A percentile compares a stretch with the other conserved stretches of the same genome.
Conservation (phyloP, 1,140 invertebrate species). For the Bombus waltoni region DNA sequence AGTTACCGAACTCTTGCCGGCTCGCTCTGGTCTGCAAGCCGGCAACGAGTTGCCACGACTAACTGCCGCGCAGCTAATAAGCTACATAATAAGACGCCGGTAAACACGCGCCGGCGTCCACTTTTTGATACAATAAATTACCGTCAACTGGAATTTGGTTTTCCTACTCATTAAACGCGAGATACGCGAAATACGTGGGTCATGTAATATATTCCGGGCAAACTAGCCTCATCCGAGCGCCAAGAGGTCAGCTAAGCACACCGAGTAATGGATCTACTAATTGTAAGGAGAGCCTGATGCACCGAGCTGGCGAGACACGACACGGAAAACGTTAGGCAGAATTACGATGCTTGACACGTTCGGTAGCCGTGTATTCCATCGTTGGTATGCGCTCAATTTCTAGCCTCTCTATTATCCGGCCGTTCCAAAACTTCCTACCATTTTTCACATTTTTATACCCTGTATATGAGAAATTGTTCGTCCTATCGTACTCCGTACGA, state of each 20-base stretch:
- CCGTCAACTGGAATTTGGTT: not conserved
- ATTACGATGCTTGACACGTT: constrained; percentile 9
- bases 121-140: not conserved
- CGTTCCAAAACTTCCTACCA: not conserved
- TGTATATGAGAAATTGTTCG: too few relatives aligned
- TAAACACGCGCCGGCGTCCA: not conserved
- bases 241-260: not conserved
- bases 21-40: not conserved
- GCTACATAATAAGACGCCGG: not conserved
- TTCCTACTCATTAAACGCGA: not conserved
- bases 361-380: not conserved
- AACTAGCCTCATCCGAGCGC: not conserved
- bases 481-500: too few relatives aligned
- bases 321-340: constrained; percentile 16
- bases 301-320: not conserved
- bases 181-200: not conserved
- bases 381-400: not conserved
- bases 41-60: not conserved
- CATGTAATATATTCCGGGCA: not conserved
- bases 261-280: constrained; percentile 25
- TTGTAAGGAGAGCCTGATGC: constrained; percentile 15
- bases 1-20: constrained; percentile 31
- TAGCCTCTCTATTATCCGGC: not conserved
- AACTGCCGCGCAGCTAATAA: not conserved
- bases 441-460: not conserved